Evolutionary conservation across 1,140 invertebrate species (phyloP), one percentile per base, ranked within the genome.

Genomic region (Diorhabda elongata): DNA sequence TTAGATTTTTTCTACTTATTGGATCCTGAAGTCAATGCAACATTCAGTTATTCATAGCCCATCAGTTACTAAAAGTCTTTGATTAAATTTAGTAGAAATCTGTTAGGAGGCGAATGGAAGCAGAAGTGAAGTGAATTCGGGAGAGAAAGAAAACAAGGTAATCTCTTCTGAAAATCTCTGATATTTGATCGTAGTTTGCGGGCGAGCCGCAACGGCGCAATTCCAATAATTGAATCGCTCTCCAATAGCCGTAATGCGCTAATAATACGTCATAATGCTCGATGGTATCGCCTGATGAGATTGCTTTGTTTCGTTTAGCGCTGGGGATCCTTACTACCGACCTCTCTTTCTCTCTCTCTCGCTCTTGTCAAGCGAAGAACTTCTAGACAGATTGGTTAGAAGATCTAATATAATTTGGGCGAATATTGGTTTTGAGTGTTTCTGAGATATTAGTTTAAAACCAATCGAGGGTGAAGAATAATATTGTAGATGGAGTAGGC

Each of bases 211-310:
- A 79, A 78, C 73, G 78, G 76, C 76, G 75, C 78, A 77, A 79
- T 80, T 81, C 80, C 80, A 79, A 81, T 81, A 81, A 81, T 81
- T 81, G 80, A 81, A 81, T 81, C 77, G 78, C 77, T 79, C 79
- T 80, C 78, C 79, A 80, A 80, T 80, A 79, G 78, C 78, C 73
- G 78, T 80, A 80, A 81, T 81, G 80, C 80, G 78, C 77, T 75
- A 75, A 75, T 75, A 75, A 75, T 75, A 75, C 72, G 74, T 81
- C 80, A 81, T 81, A 81, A 81, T 80, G 80, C 80, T 77, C 76
- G 80, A 81, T 81, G 78, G 75, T 81, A 81, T 80, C 78, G 78
- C 73, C 71, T 79, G 80, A 81, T 81, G 80, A 78, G 77, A 81
- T 81, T 81, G 80, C 80, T 81, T 81, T 81, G 80, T 81, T 81